phyloP scores from a whole-genome alignment of 92 coral and sea anemone species.

The Epizoanthus rinbou region DNA sequence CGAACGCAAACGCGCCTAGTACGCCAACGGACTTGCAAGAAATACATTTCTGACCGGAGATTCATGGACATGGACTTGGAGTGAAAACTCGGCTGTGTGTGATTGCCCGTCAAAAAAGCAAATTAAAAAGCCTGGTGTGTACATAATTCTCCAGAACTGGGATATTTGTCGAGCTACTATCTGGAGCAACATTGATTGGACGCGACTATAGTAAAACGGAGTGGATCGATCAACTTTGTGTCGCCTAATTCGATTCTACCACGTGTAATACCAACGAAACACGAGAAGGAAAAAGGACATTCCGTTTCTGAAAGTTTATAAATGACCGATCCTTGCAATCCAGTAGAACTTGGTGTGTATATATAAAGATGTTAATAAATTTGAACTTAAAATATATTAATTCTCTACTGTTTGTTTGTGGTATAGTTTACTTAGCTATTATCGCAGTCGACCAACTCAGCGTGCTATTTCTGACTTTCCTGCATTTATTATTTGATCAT shows the following conservation, averaged over 20 bases:
- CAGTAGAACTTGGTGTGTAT: slow-evolving; percentile 28
- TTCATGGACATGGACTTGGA: slow-evolving; percentile 37
- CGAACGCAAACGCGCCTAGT: slow-evolving; percentile 69
- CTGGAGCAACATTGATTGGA: background rate
- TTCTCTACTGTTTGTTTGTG: slow-evolving; percentile 3
- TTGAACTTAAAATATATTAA: background rate
- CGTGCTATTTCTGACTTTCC: no score
- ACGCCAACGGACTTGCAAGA: slow-evolving; percentile 99
- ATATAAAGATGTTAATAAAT: slow-evolving; percentile 40
- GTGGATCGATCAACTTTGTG: no score
- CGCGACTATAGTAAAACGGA: no score
- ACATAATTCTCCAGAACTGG: slow-evolving; percentile 25
- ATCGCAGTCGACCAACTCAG: no score
- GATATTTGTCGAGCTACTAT: slow-evolving; percentile 4
- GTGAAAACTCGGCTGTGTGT: slow-evolving; percentile 40
- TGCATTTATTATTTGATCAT: background rate
- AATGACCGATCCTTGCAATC: background rate
- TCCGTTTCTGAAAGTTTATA: background rate
- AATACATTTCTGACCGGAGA: slow-evolving; percentile 81
- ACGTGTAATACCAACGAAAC: no score
- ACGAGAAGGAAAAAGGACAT: no score
- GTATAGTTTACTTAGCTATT: background rate
- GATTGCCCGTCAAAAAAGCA: slow-evolving; percentile 53
- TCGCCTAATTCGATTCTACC: no score
- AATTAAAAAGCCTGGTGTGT: slow-evolving; percentile 23